Base-by-base conservation (phyloP, 2,113 vertebrate genomes). In the Malaclemys terrapin region DNA sequence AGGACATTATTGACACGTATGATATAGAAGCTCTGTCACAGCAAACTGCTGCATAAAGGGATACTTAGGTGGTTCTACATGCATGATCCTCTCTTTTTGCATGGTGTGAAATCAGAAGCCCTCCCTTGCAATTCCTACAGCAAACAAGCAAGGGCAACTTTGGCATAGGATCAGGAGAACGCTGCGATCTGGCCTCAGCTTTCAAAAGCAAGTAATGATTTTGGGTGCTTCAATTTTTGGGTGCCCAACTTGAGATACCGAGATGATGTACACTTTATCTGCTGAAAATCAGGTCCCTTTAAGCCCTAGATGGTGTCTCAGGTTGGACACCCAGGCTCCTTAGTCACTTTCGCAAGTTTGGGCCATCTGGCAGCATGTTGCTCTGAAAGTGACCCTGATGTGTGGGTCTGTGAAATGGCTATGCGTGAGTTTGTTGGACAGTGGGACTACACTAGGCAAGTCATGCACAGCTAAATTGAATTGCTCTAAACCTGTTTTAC, bases 31-130 rank as follows among this genome's bases (percentile, higher is more conserved):
- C 84, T 6, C 5, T 35, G 62, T 42, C 75, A 7, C 35, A 10
- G 6, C 1, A n/a, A 54, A 54, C 54, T 24, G 12, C 59, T 65
- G 29, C 59, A 65, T 65, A 35, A 97, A 93, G 85, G 83, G 90
- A 80, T 94, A 91, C 83, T 95, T 97, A 97, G 96, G 94, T 97
- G 96, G 56, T 90, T 95, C 91, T 91, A 92, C 88, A 91, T 35
- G 94, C 93, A 93, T 96, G 95, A 96, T 94, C 89, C 85, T 89
- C 94, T 88, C 91, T 97, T 97, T 86, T 94, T 89, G 88, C 72
- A 49, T 91, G 93, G 90, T 94, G 90, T 56, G 93, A 82, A 94
- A 94, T 94, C 96, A 0, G 82, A 95, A 95, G 95, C 93, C 1
- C 7, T 97, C 95, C 92, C 95, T 97, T 91, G 89, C 94, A 88